These are phyloP conservation scores for Schizopygopsis pylzovi DNA, from an alignment of 2,797 vertebrate species.

Conservation along the genomic window DNA sequence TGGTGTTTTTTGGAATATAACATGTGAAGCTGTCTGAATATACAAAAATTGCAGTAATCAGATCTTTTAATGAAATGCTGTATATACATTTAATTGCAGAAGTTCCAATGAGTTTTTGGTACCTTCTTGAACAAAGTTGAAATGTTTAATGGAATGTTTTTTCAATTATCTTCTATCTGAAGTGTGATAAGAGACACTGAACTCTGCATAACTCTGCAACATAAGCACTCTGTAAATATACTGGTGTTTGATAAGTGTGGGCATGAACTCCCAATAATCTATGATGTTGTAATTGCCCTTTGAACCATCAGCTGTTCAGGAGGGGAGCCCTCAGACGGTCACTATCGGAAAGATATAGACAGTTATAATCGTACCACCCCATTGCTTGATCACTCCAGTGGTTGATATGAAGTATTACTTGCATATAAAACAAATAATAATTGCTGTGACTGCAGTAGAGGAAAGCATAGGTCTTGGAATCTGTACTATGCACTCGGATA, in stretches of 20 bases:
- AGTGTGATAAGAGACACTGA: constrained; percentile 51
- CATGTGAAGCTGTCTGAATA: background rate
- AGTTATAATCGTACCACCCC: background rate
- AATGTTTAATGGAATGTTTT: background rate
- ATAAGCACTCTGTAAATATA: constrained; percentile 38
- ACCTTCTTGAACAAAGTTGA: background rate
- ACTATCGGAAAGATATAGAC: background rate
- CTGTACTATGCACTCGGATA: constrained; percentile 21
- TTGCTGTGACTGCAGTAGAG: background rate
- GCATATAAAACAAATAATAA: constrained; percentile 12
- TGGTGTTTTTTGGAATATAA: background rate
- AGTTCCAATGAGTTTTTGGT: too few relatives aligned
- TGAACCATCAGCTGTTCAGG: constrained; percentile 67
- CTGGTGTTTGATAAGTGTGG: constrained; percentile 36
- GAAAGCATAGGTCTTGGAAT: background rate
- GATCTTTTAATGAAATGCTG: background rate
- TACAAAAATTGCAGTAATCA: background rate
- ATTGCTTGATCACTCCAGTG: background rate
- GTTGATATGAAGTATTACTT: background rate
- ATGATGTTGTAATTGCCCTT: constrained; percentile 69
- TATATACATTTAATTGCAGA: background rate
- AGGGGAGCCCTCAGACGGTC: background rate
- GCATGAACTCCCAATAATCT: constrained; percentile 56
- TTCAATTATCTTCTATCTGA: constrained; percentile 26
- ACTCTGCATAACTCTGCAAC: background rate